Evolutionary conservation across 92 coral and sea anemone species (phyloP).

Genomic region (Actinernus sp.): DNA sequence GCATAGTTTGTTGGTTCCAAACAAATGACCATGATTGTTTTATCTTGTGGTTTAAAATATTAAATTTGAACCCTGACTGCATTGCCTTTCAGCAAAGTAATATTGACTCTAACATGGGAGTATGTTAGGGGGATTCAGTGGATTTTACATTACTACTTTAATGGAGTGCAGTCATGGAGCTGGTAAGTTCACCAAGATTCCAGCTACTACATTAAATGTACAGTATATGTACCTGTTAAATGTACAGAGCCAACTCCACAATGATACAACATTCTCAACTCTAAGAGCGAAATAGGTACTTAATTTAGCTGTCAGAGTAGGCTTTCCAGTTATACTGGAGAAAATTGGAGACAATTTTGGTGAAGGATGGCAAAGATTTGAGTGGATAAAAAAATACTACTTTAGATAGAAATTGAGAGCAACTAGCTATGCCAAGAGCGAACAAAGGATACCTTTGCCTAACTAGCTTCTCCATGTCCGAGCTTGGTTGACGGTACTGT

Average conservation of each 20-base stretch:
- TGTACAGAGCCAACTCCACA: neutral
- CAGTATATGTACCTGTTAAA: neutral
- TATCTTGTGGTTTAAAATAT: neutral
- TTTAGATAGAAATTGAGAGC: no score
- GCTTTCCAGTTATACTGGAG: no score
- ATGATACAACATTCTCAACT: no score
- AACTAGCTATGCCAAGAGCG: no score
- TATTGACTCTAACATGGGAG: slow-evolving; percentile 73
- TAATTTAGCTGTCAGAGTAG: no score
- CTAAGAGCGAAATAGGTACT: no score
- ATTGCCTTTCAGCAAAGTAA: slow-evolving; percentile 40
- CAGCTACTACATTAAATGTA: neutral
- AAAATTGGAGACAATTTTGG: no score
- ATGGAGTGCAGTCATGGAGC: slow-evolving; percentile 97
- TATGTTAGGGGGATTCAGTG: slow-evolving; percentile 95
- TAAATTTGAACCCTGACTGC: neutral
- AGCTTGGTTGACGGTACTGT: no score
- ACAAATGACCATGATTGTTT: neutral
- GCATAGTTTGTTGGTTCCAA: neutral
- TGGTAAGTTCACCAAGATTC: slow-evolving; percentile 89
- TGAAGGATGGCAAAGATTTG: no score
- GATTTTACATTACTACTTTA: slow-evolving; percentile 95
- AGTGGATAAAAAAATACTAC: no score
- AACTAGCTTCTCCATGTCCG: no score
- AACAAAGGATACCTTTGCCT: no score